Percentiles rank a stretch among this genome's conserved stretches.
These are phyloP conservation scores for Tanytarsus gracilentus DNA, from an alignment of 2,888 invertebrate species.

Conservation along the genomic window DNA sequence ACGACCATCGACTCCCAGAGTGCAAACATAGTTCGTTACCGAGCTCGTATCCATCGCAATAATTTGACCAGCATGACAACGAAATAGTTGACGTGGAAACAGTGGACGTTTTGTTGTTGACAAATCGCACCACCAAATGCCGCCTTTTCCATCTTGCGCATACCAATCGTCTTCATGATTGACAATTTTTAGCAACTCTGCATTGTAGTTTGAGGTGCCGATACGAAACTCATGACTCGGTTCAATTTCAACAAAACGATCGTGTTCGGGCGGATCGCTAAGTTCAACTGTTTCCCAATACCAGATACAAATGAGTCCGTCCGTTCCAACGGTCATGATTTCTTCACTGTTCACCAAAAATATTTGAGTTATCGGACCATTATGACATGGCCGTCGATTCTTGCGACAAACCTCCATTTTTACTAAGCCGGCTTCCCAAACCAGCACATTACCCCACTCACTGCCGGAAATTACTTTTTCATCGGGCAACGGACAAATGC, in stretches of 20 bases:
- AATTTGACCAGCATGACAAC: slow-evolving; percentile 68
- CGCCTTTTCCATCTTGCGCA: slow-evolving; percentile 72
- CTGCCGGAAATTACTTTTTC: slow-evolving; percentile 82
- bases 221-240: slow-evolving; percentile 76
- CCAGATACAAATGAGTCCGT: slow-evolving; percentile 76
- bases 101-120: slow-evolving; percentile 45
- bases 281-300: slow-evolving; percentile 86
- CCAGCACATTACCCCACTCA: slow-evolving; percentile 83
- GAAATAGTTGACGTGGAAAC: slow-evolving; percentile 47
- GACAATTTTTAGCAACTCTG: slow-evolving; percentile 12
- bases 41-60: slow-evolving; percentile 60
- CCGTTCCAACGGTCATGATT: slow-evolving; percentile 49
- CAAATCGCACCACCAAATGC: slow-evolving; percentile 65
- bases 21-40: slow-evolving; percentile 57
- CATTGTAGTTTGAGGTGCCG: slow-evolving; percentile 33
- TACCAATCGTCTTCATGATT: slow-evolving; percentile 5
- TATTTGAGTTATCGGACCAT: slow-evolving; percentile 52
- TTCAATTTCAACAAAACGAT: slow-evolving; percentile 70
- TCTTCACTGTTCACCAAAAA: slow-evolving; percentile 37
- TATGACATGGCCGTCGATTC: slow-evolving; percentile 63
- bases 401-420: slow-evolving; percentile 71
- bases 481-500: slow-evolving; percentile 76
- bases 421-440: slow-evolving; percentile 86
- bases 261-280: slow-evolving; percentile 73
- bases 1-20: slow-evolving; percentile 64